Conservation (phyloP, 2,888 invertebrate species). For the Nephrotoma appendiculata region DNA sequence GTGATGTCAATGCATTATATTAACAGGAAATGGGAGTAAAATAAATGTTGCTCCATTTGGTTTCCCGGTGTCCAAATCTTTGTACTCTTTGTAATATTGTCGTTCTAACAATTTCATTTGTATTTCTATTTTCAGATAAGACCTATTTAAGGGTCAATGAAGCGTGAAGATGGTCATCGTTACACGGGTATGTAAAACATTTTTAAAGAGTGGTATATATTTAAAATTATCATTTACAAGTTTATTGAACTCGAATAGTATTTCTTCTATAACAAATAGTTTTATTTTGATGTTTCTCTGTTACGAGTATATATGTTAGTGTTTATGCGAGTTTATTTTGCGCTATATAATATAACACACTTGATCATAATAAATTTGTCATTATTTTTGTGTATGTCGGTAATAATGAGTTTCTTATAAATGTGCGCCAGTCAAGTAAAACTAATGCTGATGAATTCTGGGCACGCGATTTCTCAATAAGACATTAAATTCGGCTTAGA, state of each 20-base stretch:
- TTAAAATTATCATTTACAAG: slow-evolving; percentile 20
- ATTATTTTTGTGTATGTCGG: neutral
- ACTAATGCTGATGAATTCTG: neutral
- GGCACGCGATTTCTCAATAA: neutral
- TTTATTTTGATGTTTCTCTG: too few relatives aligned
- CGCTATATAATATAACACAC: neutral
- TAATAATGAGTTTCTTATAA: neutral
- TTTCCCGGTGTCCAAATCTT: too few relatives aligned
- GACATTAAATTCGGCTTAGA: neutral
- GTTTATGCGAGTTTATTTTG: neutral
- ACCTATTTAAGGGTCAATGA: slow-evolving; percentile 25
- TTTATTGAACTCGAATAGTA: neutral
- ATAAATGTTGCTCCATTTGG: too few relatives aligned
- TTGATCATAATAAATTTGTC: neutral
- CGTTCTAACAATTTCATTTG: neutral
- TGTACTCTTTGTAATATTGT: neutral
- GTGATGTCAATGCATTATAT: too few relatives aligned
- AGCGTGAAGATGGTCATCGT: slow-evolving; percentile 58
- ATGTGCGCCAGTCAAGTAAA: neutral
- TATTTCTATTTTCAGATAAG: neutral
- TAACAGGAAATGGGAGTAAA: too few relatives aligned
- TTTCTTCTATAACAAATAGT: neutral
- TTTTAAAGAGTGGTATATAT: slow-evolving; percentile 22
- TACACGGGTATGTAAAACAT: slow-evolving; percentile 48
- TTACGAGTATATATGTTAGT: neutral